A percentile compares a stretch with the other conserved stretches of the same genome.
Conservation (phyloP, 1,140 invertebrate species). For the Artemia franciscana region DNA sequence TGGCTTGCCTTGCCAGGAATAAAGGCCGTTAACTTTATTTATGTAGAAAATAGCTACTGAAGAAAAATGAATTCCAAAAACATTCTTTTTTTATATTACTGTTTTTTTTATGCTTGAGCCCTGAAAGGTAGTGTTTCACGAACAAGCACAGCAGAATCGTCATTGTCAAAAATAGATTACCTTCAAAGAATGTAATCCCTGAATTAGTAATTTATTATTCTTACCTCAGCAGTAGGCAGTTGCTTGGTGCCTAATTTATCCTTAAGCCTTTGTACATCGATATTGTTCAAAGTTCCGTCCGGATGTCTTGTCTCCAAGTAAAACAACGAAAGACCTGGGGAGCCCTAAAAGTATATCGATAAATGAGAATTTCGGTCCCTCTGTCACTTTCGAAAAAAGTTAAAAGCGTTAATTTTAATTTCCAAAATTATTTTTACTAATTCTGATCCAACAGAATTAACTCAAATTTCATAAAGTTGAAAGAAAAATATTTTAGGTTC, state of each 20-base stretch:
- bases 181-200: no score
- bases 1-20: no score
- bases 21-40: no score
- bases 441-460: background rate
- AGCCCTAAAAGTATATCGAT: slow-evolving; percentile 19
- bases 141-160: no score
- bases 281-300: slow-evolving; percentile 25
- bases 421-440: background rate
- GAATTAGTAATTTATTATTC: no score
- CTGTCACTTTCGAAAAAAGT: background rate
- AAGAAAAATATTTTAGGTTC: background rate
- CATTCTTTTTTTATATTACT: no score
- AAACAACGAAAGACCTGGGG: slow-evolving; percentile 29
- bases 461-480: background rate
- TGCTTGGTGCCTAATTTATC: slow-evolving; percentile 32
- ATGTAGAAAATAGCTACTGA: no score
- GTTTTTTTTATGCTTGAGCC: no score
- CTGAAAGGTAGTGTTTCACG: no score
- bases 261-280: slow-evolving; percentile 26
- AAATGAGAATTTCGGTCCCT: background rate
- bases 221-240: slow-evolving; percentile 30
- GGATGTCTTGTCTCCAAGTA: slow-evolving; percentile 23
- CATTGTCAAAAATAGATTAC: no score
- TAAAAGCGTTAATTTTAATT: background rate
- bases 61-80: no score